phyloP scores from a whole-genome alignment of 1,140 invertebrate species.

The Heliconius nattereri region DNA sequence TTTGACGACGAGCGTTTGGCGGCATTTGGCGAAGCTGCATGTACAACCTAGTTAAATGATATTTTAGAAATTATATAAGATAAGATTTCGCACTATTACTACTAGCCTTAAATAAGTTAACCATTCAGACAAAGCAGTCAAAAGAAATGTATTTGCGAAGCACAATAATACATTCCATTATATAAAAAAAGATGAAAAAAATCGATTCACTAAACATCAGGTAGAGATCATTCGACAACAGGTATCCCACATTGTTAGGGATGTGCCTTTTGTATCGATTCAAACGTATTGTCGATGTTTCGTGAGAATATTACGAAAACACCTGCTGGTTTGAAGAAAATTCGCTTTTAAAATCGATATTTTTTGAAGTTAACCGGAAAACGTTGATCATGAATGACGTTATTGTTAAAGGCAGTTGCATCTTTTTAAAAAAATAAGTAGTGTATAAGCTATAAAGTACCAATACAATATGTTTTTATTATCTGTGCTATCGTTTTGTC shows the following conservation, averaged over 20 bases:
- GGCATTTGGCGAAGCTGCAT: too few relatives aligned
- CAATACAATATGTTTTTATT: slow-evolving; percentile 4
- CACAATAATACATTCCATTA: slow-evolving; percentile 5
- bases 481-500: neutral
- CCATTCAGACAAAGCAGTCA: neutral
- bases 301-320: neutral
- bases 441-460: neutral
- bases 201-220: neutral
- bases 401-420: neutral
- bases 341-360: slow-evolving; percentile 4
- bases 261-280: neutral
- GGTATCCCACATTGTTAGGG: neutral
- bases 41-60: too few relatives aligned
- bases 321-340: neutral
- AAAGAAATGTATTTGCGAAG: neutral
- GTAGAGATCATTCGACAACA: slow-evolving; percentile 4
- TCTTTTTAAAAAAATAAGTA: neutral
- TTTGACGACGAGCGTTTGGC: too few relatives aligned
- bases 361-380: neutral
- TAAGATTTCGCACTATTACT: neutral
- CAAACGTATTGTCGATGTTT: neutral
- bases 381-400: neutral
- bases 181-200: neutral
- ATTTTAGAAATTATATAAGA: neutral
- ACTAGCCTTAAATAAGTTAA: neutral